Percentiles rank a stretch among this genome's conserved stretches.
These are phyloP conservation scores for Atta cephalotes DNA, from an alignment of 1,140 invertebrate species.

Conservation along the genomic window DNA sequence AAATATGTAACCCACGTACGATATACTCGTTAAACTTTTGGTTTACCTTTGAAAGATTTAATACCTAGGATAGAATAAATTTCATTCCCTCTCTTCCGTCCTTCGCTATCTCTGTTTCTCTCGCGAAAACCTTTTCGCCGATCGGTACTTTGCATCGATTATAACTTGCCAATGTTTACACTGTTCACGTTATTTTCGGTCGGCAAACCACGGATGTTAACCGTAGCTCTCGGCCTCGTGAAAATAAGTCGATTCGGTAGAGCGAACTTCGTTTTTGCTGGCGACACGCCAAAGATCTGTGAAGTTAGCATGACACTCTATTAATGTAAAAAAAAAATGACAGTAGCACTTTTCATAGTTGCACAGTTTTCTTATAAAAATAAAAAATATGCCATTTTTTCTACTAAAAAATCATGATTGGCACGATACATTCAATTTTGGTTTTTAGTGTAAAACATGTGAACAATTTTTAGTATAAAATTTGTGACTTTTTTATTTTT, in stretches of 20 bases:
- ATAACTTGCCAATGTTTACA: conserved; percentile 72
- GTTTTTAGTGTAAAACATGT: no score
- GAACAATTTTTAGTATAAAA: no score
- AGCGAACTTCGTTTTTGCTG: conserved; percentile 62
- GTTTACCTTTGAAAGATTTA: conserved; percentile 33
- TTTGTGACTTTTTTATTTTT: no score
- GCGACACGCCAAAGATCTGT: conserved; percentile 41
- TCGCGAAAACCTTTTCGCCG: not conserved
- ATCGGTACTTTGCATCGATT: conserved; percentile 70
- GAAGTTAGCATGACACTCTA: no score
- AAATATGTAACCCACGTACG: not conserved
- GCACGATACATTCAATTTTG: no score
- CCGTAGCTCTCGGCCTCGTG: conserved; percentile 56
- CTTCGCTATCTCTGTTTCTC: not conserved
- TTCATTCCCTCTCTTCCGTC: not conserved
- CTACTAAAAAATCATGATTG: no score
- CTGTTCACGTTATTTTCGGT: conserved; percentile 70
- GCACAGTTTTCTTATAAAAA: no score
- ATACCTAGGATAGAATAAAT: conserved; percentile 33
- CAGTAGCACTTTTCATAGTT: no score
- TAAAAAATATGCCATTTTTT: no score
- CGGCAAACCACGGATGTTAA: conserved; percentile 64
- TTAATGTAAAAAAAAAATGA: no score
- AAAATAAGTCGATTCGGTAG: conserved; percentile 68
- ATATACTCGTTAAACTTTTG: conserved; percentile 29